These are phyloP conservation scores for Hymenopus coronatus DNA, from an alignment of 2,888 invertebrate species.

Conservation along the genomic window DNA sequence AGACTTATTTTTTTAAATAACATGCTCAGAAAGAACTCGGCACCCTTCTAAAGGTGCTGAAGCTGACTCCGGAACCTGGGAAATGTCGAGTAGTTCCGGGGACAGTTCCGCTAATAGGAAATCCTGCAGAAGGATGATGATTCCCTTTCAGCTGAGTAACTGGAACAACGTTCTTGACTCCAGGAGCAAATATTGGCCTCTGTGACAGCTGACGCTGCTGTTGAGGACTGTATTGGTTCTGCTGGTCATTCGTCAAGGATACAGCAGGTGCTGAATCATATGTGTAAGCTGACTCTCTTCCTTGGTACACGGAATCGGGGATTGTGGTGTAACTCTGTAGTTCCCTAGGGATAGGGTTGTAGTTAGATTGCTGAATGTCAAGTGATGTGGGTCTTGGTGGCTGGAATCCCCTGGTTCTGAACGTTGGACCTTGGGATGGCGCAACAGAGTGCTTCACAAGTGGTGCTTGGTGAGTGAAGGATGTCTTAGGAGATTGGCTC, in stretches of 20 bases:
- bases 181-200: constrained; percentile 44
- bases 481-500: neutral
- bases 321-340: constrained; percentile 11
- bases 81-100: neutral
- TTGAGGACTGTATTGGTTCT: constrained; percentile 34
- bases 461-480: neutral
- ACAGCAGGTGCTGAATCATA: neutral
- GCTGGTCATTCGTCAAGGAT: constrained; percentile 15
- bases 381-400: neutral
- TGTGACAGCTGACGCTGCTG: constrained; percentile 40
- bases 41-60: constrained; percentile 27
- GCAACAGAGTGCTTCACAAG: neutral
- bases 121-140: neutral
- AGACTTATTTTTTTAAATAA: neutral
- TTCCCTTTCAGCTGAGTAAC: neutral
- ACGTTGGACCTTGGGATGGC: neutral
- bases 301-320: neutral
- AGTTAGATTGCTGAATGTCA: neutral
- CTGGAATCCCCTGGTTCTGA: neutral
- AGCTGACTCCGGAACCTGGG: constrained; percentile 30
- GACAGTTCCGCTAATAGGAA: neutral
- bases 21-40: constrained; percentile 9
- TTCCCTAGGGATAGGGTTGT: neutral
- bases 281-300: neutral
- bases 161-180: constrained; percentile 42